phyloP scores from a whole-genome alignment of 2,888 invertebrate genomes.

The Cantharis rufa region DNA sequence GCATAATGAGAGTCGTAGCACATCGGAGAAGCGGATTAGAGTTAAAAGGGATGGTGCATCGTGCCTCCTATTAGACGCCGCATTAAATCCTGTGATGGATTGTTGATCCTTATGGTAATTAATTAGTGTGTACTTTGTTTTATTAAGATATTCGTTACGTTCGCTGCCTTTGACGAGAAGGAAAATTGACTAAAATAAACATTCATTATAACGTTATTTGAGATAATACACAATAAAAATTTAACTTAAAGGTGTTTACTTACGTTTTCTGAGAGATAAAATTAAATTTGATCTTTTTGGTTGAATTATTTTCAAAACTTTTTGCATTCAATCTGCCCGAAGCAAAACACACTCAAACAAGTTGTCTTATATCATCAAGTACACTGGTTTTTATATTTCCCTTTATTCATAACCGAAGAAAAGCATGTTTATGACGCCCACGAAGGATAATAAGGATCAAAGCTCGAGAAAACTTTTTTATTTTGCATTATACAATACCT shows the following conservation, averaged over 20 bases:
- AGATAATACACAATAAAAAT: background rate
- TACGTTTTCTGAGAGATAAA: background rate
- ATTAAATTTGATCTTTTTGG: background rate
- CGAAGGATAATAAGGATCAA: slow-evolving; percentile 28
- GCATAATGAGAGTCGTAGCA: slow-evolving; percentile 27
- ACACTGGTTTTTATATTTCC: background rate
- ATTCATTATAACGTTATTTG: background rate
- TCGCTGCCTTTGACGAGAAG: background rate
- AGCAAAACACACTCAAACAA: slow-evolving; percentile 15
- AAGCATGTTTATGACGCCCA: slow-evolving; percentile 23
- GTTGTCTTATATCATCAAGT: slow-evolving; percentile 15
- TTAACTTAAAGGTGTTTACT: background rate
- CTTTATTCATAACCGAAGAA: slow-evolving; percentile 13
- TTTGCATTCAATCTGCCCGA: slow-evolving; percentile 19
- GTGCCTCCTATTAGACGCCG: slow-evolving; percentile 38
- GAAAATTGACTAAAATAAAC: background rate
- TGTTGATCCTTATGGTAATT: slow-evolving; percentile 49
- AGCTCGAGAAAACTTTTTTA: background rate
- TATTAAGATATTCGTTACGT: slow-evolving; percentile 17
- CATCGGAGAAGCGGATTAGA: slow-evolving; percentile 28
- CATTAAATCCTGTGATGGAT: slow-evolving; percentile 48
- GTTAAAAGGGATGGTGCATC: slow-evolving; percentile 30
- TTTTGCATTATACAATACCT: background rate
- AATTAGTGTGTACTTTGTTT: slow-evolving; percentile 43
- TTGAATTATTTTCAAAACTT: background rate